Conservation (phyloP, 1,140 invertebrate species). For the Palaemon carinicauda region DNA sequence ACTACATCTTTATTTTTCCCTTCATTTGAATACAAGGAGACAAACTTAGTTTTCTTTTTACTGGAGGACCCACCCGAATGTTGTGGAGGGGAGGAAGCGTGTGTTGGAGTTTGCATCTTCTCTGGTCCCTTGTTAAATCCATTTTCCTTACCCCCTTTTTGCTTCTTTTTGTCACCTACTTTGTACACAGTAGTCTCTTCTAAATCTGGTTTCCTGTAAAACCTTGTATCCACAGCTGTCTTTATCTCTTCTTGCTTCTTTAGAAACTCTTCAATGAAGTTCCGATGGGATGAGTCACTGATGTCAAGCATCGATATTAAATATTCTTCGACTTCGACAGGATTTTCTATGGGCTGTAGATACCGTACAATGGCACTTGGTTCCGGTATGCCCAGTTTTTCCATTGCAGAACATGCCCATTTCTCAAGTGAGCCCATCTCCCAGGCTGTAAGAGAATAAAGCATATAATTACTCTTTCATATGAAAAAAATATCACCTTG, state of each 20-base stretch:
- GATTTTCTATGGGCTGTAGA: constrained; percentile 64
- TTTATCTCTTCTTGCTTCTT: constrained; percentile 54
- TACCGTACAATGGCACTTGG: constrained; percentile 60
- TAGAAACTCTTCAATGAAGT: constrained; percentile 64
- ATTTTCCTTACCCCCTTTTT: constrained; percentile 51
- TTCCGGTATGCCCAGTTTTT: constrained; percentile 43
- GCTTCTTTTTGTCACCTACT: constrained; percentile 47
- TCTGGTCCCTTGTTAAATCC: constrained; percentile 22
- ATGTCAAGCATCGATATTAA: constrained; percentile 64
- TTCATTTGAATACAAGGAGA: constrained; percentile 78
- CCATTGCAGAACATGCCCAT: constrained; percentile 51
- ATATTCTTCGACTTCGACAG: constrained; percentile 65
- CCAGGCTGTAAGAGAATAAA: background rate
- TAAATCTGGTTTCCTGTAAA: constrained; percentile 53
- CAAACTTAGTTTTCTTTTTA: constrained; percentile 81
- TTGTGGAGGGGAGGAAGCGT: background rate
- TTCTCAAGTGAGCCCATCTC: constrained; percentile 37
- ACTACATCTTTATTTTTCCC: constrained; percentile 72
- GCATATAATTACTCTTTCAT: no score
- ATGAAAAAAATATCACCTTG: no score
- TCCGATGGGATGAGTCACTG: constrained; percentile 60
- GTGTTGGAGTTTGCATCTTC: constrained; percentile 46
- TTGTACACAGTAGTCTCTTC: constrained; percentile 35
- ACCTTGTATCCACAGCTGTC: constrained; percentile 39
- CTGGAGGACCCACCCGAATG: background rate